phyloP scores from a whole-genome alignment of 2,888 invertebrate species.

The Sesamia inferens region DNA sequence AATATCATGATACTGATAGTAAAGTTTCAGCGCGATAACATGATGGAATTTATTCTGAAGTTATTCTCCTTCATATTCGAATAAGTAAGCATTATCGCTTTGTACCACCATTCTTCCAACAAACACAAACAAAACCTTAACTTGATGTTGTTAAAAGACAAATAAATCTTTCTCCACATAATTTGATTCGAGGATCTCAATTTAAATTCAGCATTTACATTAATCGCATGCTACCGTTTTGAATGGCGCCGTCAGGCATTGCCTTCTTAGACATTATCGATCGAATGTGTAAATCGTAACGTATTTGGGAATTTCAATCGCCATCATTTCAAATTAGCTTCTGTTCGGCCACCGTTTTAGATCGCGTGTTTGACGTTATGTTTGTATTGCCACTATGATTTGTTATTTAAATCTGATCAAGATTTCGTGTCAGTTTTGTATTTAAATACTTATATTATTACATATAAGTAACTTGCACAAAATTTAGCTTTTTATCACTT shows the following conservation, averaged over 20 bases:
- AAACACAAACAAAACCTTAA: conserved; percentile 2
- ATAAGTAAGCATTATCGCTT: too few relatives aligned
- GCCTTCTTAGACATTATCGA: conserved; percentile 47
- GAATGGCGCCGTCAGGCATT: conserved; percentile 57
- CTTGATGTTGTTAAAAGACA: conserved; percentile 12
- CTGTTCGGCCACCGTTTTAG: conserved; percentile 46
- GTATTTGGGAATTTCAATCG: conserved; percentile 47
- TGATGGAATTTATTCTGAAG: background rate
- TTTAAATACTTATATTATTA: background rate
- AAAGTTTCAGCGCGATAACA: conserved; percentile 6
- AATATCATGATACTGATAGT: background rate
- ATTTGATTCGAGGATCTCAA: conserved; percentile 35
- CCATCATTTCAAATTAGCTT: conserved; percentile 51
- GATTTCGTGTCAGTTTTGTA: background rate
- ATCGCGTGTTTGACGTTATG: conserved; percentile 48
- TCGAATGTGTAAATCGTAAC: conserved; percentile 47
- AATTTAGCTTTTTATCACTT: background rate
- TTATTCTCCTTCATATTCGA: background rate
- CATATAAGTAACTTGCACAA: background rate
- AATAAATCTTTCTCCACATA: conserved; percentile 27
- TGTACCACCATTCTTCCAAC: background rate
- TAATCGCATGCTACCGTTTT: conserved; percentile 52
- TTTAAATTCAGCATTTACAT: conserved; percentile 49
- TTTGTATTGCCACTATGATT: conserved; percentile 23
- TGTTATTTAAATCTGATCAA: conserved; percentile 5